phyloP scores from a whole-genome alignment of 2,797 vertebrate genomes.

The Hozukius guyotensis region DNA sequence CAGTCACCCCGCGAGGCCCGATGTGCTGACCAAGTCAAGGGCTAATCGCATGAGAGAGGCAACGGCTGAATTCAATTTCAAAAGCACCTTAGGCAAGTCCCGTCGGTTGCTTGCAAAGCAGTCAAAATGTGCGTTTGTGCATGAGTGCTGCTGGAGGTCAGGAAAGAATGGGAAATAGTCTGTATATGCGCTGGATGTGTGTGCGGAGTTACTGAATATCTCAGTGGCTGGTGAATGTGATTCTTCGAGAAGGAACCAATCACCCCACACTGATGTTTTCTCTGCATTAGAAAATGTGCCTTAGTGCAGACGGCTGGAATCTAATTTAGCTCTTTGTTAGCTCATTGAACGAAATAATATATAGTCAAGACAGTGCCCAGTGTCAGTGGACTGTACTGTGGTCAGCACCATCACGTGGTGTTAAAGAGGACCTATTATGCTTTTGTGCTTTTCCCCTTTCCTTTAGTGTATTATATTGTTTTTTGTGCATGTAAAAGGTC shows the following conservation, averaged over 20 bases:
- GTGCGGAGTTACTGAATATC: constrained; percentile 26
- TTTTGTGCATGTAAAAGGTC: background rate
- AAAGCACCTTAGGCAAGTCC: constrained; percentile 36
- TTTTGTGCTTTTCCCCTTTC: background rate
- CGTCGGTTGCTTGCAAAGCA: constrained; percentile 27
- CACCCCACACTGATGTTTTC: constrained; percentile 14
- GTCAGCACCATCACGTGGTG: background rate
- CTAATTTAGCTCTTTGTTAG: constrained; percentile 28
- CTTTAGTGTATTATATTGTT: accelerated
- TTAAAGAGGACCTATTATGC: background rate
- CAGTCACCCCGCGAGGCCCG: constrained; percentile 6
- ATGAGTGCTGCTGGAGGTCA: constrained; percentile 27
- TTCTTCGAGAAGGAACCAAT: constrained; percentile 51
- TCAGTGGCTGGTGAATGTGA: constrained; percentile 35
- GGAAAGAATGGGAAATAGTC: constrained; percentile 19
- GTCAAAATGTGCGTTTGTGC: constrained; percentile 33
- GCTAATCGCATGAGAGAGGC: constrained; percentile 40
- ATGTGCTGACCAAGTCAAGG: constrained; percentile 41
- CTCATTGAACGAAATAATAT: constrained; percentile 21
- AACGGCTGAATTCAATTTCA: constrained; percentile 37
- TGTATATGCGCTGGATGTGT: constrained; percentile 26
- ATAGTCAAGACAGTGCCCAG: background rate
- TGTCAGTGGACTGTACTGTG: constrained; percentile 4
- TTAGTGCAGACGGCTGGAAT: background rate
- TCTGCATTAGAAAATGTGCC: constrained; percentile 4